phyloP scores from a whole-genome alignment of 2,888 invertebrate genomes.

The Zygogramma bicolorata region DNA sequence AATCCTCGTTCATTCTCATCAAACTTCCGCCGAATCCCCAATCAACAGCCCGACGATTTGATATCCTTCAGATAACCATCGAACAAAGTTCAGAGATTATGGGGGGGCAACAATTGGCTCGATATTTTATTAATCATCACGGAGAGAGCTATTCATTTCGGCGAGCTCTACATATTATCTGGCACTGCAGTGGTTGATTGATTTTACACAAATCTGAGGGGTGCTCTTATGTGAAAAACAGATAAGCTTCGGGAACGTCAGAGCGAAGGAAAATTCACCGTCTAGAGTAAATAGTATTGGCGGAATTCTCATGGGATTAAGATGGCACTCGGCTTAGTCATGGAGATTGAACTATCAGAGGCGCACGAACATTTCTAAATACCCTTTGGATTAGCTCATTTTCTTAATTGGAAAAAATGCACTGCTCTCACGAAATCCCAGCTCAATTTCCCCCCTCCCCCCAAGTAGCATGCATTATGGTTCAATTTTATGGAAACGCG shows the following conservation, averaged over 20 bases:
- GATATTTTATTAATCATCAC: slow-evolving; percentile 28
- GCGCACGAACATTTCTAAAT: slow-evolving; percentile 32
- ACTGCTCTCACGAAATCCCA: background rate
- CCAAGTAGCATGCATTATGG: too few species aligned
- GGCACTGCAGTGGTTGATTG: slow-evolving; percentile 50
- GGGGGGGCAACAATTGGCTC: slow-evolving; percentile 24
- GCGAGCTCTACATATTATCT: slow-evolving; percentile 47
- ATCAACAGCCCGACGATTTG: background rate
- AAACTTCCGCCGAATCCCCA: slow-evolving; percentile 1
- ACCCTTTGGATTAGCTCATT: slow-evolving; percentile 27
- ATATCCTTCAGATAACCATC: slow-evolving; percentile 15
- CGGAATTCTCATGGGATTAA: slow-evolving; percentile 61
- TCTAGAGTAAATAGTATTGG: slow-evolving; percentile 62
- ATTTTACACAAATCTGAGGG: slow-evolving; percentile 53
- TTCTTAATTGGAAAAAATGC: slow-evolving; percentile 26
- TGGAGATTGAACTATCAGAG: slow-evolving; percentile 43
- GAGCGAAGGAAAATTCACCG: slow-evolving; percentile 55
- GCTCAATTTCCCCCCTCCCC: background rate
- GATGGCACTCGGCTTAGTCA: slow-evolving; percentile 56
- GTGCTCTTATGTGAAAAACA: slow-evolving; percentile 58
- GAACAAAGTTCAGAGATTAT: slow-evolving; percentile 25
- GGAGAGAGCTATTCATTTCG: slow-evolving; percentile 37
- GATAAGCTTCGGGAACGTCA: slow-evolving; percentile 54
- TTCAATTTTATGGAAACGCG: too few species aligned
- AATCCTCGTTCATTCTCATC: slow-evolving; percentile 16